A percentile compares a stretch with the other conserved stretches of the same genome.
Conservation (phyloP, 2,888 invertebrate genomes). For the Tethea ocularis region DNA sequence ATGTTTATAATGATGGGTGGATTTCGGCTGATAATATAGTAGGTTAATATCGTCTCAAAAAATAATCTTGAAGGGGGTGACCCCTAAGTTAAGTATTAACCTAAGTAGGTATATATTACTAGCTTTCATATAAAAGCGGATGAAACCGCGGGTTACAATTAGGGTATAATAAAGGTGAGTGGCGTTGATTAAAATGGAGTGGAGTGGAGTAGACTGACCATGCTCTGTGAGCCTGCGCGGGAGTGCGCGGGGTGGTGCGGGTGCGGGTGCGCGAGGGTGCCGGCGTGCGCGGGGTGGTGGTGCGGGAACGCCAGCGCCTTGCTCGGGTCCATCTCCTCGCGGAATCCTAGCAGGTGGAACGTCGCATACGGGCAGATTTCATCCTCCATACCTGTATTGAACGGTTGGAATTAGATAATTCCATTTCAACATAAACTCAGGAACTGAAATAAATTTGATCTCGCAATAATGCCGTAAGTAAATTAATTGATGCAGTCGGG, state of each 20-base stretch:
- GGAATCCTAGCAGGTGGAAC: conserved; percentile 97
- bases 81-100: too few relatives aligned
- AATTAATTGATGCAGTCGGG: background rate
- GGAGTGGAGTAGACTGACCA: conserved; percentile 80
- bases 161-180: too few relatives aligned
- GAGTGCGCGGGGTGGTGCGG: conserved; percentile 90
- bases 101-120: too few relatives aligned
- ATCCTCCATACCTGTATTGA: conserved; percentile 92
- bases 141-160: too few relatives aligned
- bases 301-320: conserved; percentile 94
- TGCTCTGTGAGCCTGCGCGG: conserved; percentile 94
- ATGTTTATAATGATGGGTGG: too few relatives aligned
- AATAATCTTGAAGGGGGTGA: too few relatives aligned
- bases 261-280: conserved; percentile 91
- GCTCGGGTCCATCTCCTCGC: conserved; percentile 97
- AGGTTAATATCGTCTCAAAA: too few relatives aligned
- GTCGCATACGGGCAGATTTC: conserved; percentile 99
- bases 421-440: too few relatives aligned
- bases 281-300: conserved; percentile 91
- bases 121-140: too few relatives aligned
- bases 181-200: background rate
- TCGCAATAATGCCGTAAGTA: background rate
- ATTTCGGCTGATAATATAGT: too few relatives aligned
- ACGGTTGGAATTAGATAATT: background rate
- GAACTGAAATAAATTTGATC: background rate